Base-by-base conservation (phyloP, 2,888 invertebrate species). In the Chymomyza amoena region DNA sequence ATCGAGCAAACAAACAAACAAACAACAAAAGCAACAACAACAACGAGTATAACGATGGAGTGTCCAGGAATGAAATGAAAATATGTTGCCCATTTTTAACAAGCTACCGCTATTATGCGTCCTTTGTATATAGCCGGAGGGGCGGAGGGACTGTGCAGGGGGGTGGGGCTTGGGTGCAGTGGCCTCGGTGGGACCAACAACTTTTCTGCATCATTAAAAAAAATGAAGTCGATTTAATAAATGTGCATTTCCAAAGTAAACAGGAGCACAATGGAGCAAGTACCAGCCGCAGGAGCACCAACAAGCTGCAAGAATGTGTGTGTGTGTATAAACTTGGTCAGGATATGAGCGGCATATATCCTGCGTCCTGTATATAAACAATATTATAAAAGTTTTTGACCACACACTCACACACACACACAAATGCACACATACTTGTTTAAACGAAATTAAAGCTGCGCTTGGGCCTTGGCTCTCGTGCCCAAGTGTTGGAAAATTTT, bases 221-320 rank as follows among this genome's bases (percentile, higher is more conserved):
- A 75, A 82, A 79, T 77, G 72, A 78, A 86, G 87, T 79, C 80
- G 78, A 84, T 88, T 88, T 86, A 85, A 87, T 81, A 88, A 84
- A 85, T 88, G 78, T 77, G 81, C 74, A 73, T 69, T 69, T 76
- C 73, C 75, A 80, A 79, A 72, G 75, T 72, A 78, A 74, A 78
- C 67, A 73, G 20, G 54, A 32, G 9, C 20, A 36, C 69, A 39
- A 64, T 60, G 60, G 32, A 32, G 60, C 16, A 20, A 36, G 36
- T 45, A 39, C 16, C 60, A 10, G n/a, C 28, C 32, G 36, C 28
- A 32, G 60, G 60, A 15, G 15, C 13, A 59, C 15, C 15, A 28
- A 20, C 59, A 51, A 56, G 15, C 7, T 66, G 61, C 54, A 56
- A 56, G 56, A 45, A 16, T 45, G 66, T 65, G 36, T 52, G 52